Evolutionary conservation across 2,888 invertebrate species (phyloP), one percentile per base, ranked within the genome.

Genomic region (Adelognathus sp.): DNA sequence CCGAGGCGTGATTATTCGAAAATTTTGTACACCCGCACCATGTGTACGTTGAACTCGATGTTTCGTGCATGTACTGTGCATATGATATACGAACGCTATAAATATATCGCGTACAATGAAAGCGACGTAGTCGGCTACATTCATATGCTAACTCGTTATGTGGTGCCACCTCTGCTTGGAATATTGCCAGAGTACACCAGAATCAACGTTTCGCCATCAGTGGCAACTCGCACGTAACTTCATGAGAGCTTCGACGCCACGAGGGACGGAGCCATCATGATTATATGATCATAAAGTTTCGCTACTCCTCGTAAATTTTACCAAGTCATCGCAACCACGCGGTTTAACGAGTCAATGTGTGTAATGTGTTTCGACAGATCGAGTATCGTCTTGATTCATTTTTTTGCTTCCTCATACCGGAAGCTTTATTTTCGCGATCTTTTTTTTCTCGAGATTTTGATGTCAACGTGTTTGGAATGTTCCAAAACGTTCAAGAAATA

Each of bases 91-190:
- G 29, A 21, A 64, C 50, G 52, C 1, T 14, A 36, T 39, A 71
- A 36, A 33, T 41, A 56, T 33, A 50, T 31, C n/a, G 33, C 29
- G 70, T 29, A 79, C 64, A 79, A 79, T 74, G 74, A 64, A 64
- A 21, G 14, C 64, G 18, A 70, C 61, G 33, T 69, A 50, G 76
- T 72, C 76, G 73, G 77, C 63, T 78, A 76, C 77, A 79, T 84
- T 84, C 81, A 79, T 80, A 81, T 80, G 83, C 76, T 84, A 85
- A 85, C 81, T 82, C 78, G 82, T 83, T 79, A 78, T 84, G 70
- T 82, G 82, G 81, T 79, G 79, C 67, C n/a, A n/a, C 41, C 36
- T 14, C 44, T 58, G 71, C 76, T 75, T 82, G 85, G 84, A 81
- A 67, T 44, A 41, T 61, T 44, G 82, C 81, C 84, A 84, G 76